A percentile compares a stretch with the other conserved stretches of the same genome.
These are phyloP conservation scores for Panulirus ornatus DNA, from an alignment of 1,140 invertebrate genomes.

Conservation along the genomic window DNA sequence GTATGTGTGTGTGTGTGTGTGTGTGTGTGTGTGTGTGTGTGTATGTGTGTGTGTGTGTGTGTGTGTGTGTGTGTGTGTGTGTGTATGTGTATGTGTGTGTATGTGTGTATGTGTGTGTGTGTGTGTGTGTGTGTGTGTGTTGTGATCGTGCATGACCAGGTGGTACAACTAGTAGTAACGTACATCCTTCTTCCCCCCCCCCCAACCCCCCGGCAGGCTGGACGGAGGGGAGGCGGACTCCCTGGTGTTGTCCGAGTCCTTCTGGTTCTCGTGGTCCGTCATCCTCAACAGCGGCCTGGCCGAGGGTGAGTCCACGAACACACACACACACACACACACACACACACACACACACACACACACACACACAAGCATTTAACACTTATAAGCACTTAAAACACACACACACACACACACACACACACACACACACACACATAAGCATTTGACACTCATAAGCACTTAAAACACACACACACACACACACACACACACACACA, in stretches of 20 bases:
- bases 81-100: no score
- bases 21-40: no score
- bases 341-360: background rate
- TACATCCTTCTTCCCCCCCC: constrained; percentile 79
- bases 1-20: no score
- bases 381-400: background rate
- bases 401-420: background rate
- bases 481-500: no score
- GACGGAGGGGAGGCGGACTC: constrained; percentile 96
- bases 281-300: constrained; percentile 98
- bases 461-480: background rate
- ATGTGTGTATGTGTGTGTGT: no score
- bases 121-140: no score
- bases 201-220: constrained; percentile 83
- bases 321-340: no score
- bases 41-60: no score
- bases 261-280: constrained; percentile 99
- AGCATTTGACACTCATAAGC: background rate
- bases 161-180: no score
- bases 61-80: no score
- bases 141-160: no score
- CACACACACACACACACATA: no score
- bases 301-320: constrained; percentile 85
- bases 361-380: background rate
- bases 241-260: constrained; percentile 96